These are phyloP conservation scores for Sisyra nigra DNA, from an alignment of 2,888 invertebrate genomes.

Conservation along the genomic window DNA sequence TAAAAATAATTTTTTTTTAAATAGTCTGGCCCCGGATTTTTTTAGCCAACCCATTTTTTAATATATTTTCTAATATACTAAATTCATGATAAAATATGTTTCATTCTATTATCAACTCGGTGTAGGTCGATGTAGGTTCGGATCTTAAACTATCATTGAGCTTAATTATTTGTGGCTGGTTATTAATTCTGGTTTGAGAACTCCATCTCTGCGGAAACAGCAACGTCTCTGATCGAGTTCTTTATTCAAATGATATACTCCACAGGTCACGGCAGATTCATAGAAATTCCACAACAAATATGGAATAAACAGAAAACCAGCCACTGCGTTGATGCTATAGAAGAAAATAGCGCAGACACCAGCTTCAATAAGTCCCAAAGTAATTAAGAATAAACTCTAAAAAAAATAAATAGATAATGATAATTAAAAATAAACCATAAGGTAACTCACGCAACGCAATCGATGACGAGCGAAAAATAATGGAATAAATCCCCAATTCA, in stretches of 20 bases:
- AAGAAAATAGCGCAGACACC: constrained; percentile 40
- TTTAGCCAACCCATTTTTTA: too few species aligned
- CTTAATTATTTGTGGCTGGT: not conserved
- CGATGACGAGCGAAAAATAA: constrained; percentile 2
- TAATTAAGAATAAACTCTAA: constrained; percentile 45
- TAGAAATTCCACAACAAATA: constrained; percentile 59
- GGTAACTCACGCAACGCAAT: constrained; percentile 3
- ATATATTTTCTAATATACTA: too few species aligned
- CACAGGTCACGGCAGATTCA: constrained; percentile 51
- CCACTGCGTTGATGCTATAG: constrained; percentile 41
- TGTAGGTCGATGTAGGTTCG: too few species aligned
- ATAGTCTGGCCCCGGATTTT: too few species aligned
- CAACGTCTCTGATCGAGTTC: constrained; percentile 11
- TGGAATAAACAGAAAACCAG: constrained; percentile 53
- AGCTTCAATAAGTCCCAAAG: constrained; percentile 38
- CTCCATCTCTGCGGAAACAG: not conserved
- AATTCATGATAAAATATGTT: too few species aligned
- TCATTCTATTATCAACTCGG: too few species aligned
- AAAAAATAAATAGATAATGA: constrained; percentile 15
- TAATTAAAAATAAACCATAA: not conserved
- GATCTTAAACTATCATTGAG: too few species aligned
- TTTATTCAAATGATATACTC: constrained; percentile 44
- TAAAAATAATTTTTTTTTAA: too few species aligned
- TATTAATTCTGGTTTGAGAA: constrained; percentile 5
- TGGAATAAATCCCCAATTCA: constrained; percentile 5